Percentiles rank a stretch among this genome's conserved stretches.
These are phyloP conservation scores for Biston betularia DNA, from an alignment of 2,888 invertebrate species.

Conservation along the genomic window DNA sequence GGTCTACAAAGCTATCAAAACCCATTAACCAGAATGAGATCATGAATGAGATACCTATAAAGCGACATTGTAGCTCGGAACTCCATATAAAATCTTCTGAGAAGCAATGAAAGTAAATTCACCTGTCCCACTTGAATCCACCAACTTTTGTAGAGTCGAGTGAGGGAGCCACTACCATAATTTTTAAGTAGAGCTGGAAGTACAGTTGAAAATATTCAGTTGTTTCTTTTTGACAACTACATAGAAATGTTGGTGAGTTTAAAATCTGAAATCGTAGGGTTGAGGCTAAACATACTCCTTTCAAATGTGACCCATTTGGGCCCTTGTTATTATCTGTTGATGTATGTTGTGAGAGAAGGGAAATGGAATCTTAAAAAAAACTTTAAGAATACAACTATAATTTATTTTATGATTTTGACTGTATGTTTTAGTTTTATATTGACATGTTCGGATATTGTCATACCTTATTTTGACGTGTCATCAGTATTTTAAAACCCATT, in stretches of 20 bases:
- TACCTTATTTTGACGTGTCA: no score
- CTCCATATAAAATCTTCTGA: slow-evolving; percentile 40
- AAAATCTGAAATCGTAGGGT: slow-evolving; percentile 43
- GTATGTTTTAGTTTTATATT: no score
- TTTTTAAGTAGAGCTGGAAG: neutral
- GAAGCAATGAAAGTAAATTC: slow-evolving; percentile 44
- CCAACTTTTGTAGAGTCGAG: neutral
- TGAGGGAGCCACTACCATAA: neutral
- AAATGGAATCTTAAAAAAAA: neutral
- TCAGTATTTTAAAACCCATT: no score
- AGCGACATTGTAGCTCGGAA: slow-evolving; percentile 12
- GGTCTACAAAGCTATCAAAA: slow-evolving; percentile 5
- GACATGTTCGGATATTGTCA: no score
- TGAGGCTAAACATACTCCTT: slow-evolving; percentile 57
- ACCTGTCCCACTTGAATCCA: slow-evolving; percentile 37
- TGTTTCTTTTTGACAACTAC: neutral
- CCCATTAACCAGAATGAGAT: slow-evolving; percentile 7
- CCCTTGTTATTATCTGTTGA: slow-evolving; percentile 66
- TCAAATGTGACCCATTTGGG: slow-evolving; percentile 66
- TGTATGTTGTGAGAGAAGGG: slow-evolving; percentile 55
- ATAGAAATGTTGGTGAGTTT: neutral
- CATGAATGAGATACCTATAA: slow-evolving; percentile 15
- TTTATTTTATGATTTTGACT: no score
- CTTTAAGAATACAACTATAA: neutral
- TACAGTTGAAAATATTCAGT: neutral